Conservation (phyloP, 2,113 vertebrate genomes). For the Oryzias melastigma region DNA sequence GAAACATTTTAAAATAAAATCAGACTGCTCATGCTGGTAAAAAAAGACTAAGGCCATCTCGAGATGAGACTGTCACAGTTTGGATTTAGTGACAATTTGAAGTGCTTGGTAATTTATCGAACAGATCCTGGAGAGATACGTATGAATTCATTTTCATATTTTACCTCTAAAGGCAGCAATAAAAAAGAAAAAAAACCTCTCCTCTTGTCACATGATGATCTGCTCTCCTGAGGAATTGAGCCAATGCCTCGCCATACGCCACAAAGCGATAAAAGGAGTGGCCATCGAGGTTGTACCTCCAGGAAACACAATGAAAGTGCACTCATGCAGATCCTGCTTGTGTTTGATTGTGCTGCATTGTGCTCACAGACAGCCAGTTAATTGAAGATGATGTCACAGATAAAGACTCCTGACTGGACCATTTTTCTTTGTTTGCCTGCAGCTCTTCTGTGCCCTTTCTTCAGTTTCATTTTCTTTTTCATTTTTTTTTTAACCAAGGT, state of each 20-base stretch:
- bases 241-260: background rate
- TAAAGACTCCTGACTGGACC: conserved; percentile 44
- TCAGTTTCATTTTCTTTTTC: background rate
- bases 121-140: too few species aligned
- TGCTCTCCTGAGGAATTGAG: conserved; percentile 8
- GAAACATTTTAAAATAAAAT: too few species aligned
- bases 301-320: conserved; percentile 1
- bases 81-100: too few species aligned
- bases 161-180: too few species aligned
- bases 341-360: conserved; percentile 15
- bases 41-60: too few species aligned
- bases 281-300: conserved; percentile 4
- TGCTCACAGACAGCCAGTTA: conserved; percentile 35
- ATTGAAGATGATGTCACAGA: conserved; percentile 60
- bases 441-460: conserved; percentile 5
- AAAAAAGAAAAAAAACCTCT: too few species aligned
- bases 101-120: too few species aligned
- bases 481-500: conserved; percentile 1
- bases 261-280: conserved; percentile 12
- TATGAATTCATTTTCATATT: too few species aligned
- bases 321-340: conserved; percentile 1
- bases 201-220: background rate
- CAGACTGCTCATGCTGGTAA: too few species aligned
- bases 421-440: conserved; percentile 24
- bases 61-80: too few species aligned